Evolutionary conservation across 2,797 vertebrate genomes (phyloP).

Genomic region (Chanos chanos): DNA sequence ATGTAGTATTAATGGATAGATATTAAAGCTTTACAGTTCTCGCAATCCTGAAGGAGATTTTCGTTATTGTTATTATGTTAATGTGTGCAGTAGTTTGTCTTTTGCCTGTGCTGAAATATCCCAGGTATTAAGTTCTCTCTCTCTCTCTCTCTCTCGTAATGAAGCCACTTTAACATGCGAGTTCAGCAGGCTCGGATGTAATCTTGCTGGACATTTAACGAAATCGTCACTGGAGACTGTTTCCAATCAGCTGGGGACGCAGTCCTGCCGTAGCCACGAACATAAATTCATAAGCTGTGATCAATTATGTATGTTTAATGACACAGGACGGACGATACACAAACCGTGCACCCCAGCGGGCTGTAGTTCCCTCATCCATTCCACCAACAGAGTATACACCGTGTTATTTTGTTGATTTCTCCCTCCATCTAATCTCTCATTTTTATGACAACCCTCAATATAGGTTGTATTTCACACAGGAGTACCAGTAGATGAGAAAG

Average conservation of each 20-base stretch:
- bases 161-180: slow-evolving; percentile 12
- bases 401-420: background rate
- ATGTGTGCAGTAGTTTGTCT: slow-evolving; percentile 21
- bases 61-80: slow-evolving; percentile 6
- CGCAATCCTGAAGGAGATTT: slow-evolving; percentile 29
- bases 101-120: slow-evolving; percentile 24
- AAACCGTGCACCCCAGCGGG: slow-evolving; percentile 9
- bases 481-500: slow-evolving; percentile 1
- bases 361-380: background rate
- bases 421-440: background rate
- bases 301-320: slow-evolving; percentile 28
- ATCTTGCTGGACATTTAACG: slow-evolving; percentile 10
- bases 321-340: slow-evolving; percentile 7
- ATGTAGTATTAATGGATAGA: slow-evolving; percentile 9
- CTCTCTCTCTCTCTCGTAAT: too few species aligned
- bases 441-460: background rate
- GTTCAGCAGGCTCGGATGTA: slow-evolving; percentile 13
- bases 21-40: slow-evolving; percentile 25
- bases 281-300: slow-evolving; percentile 27
- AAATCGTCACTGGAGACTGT: background rate
- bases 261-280: slow-evolving; percentile 2
- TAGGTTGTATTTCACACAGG: too few species aligned
- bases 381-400: background rate
- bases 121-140: slow-evolving; percentile 46
- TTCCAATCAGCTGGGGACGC: slow-evolving; percentile 13